Evolutionary conservation across 2,797 vertebrate genomes (phyloP).

Genomic region (Urophycis tenuis): DNA sequence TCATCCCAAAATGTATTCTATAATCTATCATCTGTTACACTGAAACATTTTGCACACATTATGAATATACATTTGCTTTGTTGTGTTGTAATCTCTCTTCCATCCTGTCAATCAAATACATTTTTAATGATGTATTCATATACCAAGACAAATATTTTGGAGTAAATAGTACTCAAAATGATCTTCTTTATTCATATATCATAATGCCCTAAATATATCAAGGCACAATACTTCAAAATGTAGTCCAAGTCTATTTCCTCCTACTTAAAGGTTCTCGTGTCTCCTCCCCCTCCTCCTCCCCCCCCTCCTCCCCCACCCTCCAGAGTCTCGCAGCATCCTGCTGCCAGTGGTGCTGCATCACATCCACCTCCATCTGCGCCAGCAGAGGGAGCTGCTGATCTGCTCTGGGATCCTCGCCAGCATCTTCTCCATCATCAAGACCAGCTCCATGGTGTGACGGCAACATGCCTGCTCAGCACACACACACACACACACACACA

Average conservation of each 20-base stretch:
- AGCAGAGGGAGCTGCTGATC: conserved; percentile 98
- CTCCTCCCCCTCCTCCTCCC: not conserved
- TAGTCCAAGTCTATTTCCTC: not conserved
- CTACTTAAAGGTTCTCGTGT: not conserved
- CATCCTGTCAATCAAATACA: not conserved
- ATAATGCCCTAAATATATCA: too few relatives aligned
- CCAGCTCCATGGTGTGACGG: conserved; percentile 82
- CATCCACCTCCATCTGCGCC: conserved; percentile 95
- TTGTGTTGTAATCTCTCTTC: not conserved
- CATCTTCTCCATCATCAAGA: conserved; percentile 98
- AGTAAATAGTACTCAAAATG: not conserved
- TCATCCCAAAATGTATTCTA: too few relatives aligned
- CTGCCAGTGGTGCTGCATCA: conserved; percentile 96
- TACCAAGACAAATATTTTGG: not conserved
- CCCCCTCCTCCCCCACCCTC: conserved; percentile 6
- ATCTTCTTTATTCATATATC: not conserved
- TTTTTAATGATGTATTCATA: not conserved
- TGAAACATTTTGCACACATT: too few relatives aligned
- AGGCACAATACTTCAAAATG: not conserved
- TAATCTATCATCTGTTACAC: too few relatives aligned
- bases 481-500: not conserved
- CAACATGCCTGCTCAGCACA: not conserved
- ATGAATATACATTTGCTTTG: too few relatives aligned
- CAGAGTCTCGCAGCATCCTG: conserved; percentile 95
- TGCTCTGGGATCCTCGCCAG: conserved; percentile 96